A percentile compares a stretch with the other conserved stretches of the same genome.
phyloP scores from a whole-genome alignment of 2,888 invertebrate species.

The Magallana nippona region DNA sequence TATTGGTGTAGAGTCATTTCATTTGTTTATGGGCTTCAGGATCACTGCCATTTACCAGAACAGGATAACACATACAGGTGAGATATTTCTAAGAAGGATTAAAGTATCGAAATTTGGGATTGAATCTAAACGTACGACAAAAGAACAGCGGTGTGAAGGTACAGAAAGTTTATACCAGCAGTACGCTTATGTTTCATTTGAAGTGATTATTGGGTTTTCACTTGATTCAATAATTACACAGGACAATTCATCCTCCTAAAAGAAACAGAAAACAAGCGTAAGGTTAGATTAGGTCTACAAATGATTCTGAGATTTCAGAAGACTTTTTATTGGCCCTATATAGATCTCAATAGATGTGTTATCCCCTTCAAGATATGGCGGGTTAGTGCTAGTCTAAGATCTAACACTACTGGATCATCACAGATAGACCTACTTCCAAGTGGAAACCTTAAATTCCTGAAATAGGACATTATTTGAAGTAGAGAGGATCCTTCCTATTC shows the following conservation, averaged over 20 bases:
- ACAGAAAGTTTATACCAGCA: conserved; percentile 1
- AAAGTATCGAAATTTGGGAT: background rate
- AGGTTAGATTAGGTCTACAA: background rate
- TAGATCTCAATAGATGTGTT: background rate
- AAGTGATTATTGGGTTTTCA: conserved; percentile 7
- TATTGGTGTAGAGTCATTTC: background rate
- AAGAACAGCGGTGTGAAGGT: background rate
- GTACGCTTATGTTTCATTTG: conserved; percentile 5
- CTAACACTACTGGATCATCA: conserved; percentile 14
- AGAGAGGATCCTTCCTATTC: conserved; percentile 60
- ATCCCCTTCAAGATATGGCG: background rate
- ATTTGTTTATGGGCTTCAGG: background rate
- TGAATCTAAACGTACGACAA: background rate
- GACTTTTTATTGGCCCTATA: background rate
- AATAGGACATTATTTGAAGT: conserved; percentile 52
- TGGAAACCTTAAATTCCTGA: conserved; percentile 26
- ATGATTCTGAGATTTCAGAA: too few relatives aligned
- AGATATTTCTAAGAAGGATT: background rate
- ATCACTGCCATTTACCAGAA: background rate
- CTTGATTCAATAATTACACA: conserved; percentile 1
- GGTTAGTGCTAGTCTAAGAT: conserved; percentile 32
- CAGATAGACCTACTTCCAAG: conserved; percentile 18
- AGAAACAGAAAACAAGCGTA: background rate
- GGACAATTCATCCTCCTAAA: conserved; percentile 30
- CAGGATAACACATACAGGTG: conserved; percentile 14